These are phyloP conservation scores for Penaeus indicus DNA, from an alignment of 1,140 invertebrate species.

Conservation along the genomic window DNA sequence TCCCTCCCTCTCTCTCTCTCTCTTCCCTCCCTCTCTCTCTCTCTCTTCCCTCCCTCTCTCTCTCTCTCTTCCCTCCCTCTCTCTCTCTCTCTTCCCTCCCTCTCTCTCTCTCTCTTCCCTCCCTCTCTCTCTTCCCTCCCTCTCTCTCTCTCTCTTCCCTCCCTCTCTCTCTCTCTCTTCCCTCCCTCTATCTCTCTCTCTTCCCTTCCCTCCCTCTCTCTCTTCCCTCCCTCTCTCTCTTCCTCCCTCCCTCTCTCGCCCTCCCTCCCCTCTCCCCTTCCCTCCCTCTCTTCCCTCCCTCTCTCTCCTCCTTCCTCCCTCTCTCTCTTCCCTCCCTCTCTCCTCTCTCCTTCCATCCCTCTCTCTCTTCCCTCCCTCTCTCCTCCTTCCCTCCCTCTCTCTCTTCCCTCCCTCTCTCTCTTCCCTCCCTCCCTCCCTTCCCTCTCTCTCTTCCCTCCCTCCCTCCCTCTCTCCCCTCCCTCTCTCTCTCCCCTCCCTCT, in stretches of 20 bases:
- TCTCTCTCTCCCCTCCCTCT: background rate
- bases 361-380: background rate
- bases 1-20: background rate
- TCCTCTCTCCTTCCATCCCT: background rate
- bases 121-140: background rate
- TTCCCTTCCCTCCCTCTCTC: too few species aligned
- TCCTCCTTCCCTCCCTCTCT: background rate
- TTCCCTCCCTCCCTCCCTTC: background rate
- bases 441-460: background rate
- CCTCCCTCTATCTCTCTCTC: too few species aligned
- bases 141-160: too few species aligned
- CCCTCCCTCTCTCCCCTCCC: background rate
- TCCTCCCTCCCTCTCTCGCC: background rate
- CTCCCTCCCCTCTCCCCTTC: background rate
- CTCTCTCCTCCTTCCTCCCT: background rate
- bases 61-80: too few species aligned
- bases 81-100: background rate
- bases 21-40: background rate
- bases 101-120: background rate
- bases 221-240: conserved; percentile 23
- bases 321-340: background rate
- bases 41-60: background rate
- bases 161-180: too few species aligned
- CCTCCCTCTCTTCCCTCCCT: background rate
- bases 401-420: background rate